Percentiles rank a stretch among this genome's conserved stretches.
Conservation (phyloP, 1,140 invertebrate species). For the Thaumetopoea pityocampa region DNA sequence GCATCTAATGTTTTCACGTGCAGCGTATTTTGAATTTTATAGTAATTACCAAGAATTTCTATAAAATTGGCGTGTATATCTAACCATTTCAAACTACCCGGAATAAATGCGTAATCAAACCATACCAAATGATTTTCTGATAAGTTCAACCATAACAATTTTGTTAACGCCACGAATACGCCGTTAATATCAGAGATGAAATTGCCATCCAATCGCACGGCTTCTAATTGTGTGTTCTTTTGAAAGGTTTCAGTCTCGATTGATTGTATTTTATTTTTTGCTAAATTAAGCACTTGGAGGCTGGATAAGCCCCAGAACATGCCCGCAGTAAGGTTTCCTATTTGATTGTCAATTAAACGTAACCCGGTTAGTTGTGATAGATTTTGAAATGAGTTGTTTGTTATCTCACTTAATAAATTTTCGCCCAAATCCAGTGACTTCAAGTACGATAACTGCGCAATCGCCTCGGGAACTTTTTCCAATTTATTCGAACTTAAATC, state of each 20-base stretch:
- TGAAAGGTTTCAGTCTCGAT: conserved; percentile 87
- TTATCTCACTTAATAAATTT: conserved; percentile 85
- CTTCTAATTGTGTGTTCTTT: conserved; percentile 84
- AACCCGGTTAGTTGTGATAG: conserved; percentile 86
- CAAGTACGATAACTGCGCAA: conserved; percentile 85
- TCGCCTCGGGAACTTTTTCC: conserved; percentile 82
- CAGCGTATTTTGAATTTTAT: conserved; percentile 79
- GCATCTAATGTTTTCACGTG: conserved; percentile 84
- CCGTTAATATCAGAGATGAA: conserved; percentile 85
- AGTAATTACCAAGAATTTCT: conserved; percentile 84
- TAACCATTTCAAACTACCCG: conserved; percentile 86
- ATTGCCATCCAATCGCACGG: conserved; percentile 88
- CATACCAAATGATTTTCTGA: conserved; percentile 88
- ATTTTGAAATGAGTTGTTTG: conserved; percentile 84
- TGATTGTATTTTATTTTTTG: conserved; percentile 86
- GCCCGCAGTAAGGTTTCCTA: conserved; percentile 83
- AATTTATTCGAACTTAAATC: conserved; percentile 90
- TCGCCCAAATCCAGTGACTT: conserved; percentile 89
- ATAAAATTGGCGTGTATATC: conserved; percentile 90
- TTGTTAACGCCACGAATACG: conserved; percentile 84
- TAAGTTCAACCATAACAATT: conserved; percentile 88
- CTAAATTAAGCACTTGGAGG: conserved; percentile 87
- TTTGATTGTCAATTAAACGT: conserved; percentile 87
- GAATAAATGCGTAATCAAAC: conserved; percentile 89
- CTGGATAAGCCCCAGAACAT: conserved; percentile 84